Evolutionary conservation across 1,140 invertebrate genomes (phyloP), one percentile per base, ranked within the genome.

Genomic region (Apolygus lucorum): DNA sequence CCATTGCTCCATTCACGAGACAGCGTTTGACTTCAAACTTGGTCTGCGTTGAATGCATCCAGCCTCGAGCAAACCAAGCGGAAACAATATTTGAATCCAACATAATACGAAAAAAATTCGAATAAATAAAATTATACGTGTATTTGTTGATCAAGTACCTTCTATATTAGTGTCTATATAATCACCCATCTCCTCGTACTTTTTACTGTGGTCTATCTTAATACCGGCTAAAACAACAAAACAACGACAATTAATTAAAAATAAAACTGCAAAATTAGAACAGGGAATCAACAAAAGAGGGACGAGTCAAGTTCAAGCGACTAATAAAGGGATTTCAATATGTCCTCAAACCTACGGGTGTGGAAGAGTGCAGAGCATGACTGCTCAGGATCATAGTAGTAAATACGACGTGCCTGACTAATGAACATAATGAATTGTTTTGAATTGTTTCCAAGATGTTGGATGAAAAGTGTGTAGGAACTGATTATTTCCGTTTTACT

Each of bases 161-260:
- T 68, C 67, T 27, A 54, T 28, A 29, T 68, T 68, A 59, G 67
- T 26, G 52, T 68, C 67, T 59, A 68, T 62, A 26, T 68, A 59
- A 68, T 68, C 28, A 68, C 28, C 26, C 8, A 54, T 59, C 14
- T 54, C 67, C 52, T 68, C 67, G 54, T 27, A 59, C 67, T 68
- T 68, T 68, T 68, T 68, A 27, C 54, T 54, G 54, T 68, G 25
- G 34, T 68, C 67, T n/a, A 59, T 26, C 17, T 62, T 49, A 59
- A 28, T 59, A 68, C 34, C 26, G 26, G 67, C 67, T 68, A 68
- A 27, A 68, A 68, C 52, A 68, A 68, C n/a, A 62, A 68, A 67
- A 42, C 34, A 13, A 42, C 4, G 22, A 13, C 11, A 59, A 59
- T 59, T 59, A 59, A 42, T 67, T 42, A 28, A 34, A 67, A 34